phyloP scores from a whole-genome alignment of 2,113 vertebrate species.

The Pelecanus crispus region DNA sequence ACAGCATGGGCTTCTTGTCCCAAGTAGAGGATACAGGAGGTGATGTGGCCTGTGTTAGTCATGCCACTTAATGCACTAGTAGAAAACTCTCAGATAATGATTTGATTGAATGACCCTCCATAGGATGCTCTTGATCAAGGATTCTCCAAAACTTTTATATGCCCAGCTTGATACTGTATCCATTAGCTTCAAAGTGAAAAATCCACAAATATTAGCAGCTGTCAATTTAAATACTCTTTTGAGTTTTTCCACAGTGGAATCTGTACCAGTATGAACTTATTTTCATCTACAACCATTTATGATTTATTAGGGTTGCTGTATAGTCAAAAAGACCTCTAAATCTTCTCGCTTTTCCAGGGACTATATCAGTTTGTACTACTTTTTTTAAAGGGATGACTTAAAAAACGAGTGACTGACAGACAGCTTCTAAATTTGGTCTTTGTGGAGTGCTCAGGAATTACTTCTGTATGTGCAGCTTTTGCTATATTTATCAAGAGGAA shows the following conservation, averaged over 20 bases:
- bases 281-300: neutral
- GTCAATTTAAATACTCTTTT: neutral
- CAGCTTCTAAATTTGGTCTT: slow-evolving; percentile 7
- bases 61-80: neutral
- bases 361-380: neutral
- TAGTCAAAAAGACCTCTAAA: neutral
- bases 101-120: neutral
- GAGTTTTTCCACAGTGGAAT: neutral
- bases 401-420: neutral
- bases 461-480: neutral
- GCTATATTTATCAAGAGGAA: slow-evolving; percentile 47
- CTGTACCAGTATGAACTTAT: neutral
- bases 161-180: neutral
- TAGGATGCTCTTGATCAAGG: neutral
- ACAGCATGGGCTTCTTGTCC: neutral
- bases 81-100: neutral
- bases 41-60: neutral
- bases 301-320: neutral
- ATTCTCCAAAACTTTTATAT: neutral
- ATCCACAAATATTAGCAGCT: neutral
- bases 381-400: neutral
- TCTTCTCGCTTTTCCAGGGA: neutral
- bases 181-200: neutral
- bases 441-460: neutral
- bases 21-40: neutral